Base-by-base conservation (phyloP, 2,113 vertebrate species). In the Egretta garzetta region DNA sequence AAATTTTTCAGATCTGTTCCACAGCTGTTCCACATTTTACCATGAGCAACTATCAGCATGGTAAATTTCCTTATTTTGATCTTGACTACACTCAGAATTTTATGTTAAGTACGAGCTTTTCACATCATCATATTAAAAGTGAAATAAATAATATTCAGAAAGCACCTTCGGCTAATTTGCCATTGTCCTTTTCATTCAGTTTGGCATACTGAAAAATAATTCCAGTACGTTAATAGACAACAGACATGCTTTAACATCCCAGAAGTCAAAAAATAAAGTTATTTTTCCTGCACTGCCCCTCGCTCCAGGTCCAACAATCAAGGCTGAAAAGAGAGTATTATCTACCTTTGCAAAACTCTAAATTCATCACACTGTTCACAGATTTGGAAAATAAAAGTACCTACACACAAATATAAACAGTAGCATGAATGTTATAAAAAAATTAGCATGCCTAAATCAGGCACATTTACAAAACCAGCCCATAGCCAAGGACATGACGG, bases 401-500 rank as follows among this genome's bases (percentile, higher is more conserved):
- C 53, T 72, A 50, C n/a, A 21, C 13, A 80, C 5, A 62, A 64
- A 73, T 19, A 83, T 2, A 43, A 92, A 47, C 22, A 72, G 37
- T 1, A 39, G 30, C 39, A 30, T 8, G 5, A 47, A 5, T 41
- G 22, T 27, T 55, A 45, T 12, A 26, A 45, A 52, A 66, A 79
- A 32, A 20, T 1, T 2, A 82, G 30, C 32, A 30, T 17, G 37
- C 4, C 28, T 47, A 33, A 43, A 83, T 43, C 15, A 82, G 33
- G 33, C 24, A 80, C 3, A 3, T 39, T 63, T 32, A 50, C 41
- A 92, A 87, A 66, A 45, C 4, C 22, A 72, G 35, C 20, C 71
- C 12, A 2, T 45, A 64, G 73, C 4, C 2, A 3, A 56, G 9
- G 12, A 47, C 24, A 63, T 3, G 1, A 60, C 3, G 22, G 39